A percentile compares a stretch with the other conserved stretches of the same genome.
Conservation (phyloP, 2,888 invertebrate genomes). For the Patella pellucida region DNA sequence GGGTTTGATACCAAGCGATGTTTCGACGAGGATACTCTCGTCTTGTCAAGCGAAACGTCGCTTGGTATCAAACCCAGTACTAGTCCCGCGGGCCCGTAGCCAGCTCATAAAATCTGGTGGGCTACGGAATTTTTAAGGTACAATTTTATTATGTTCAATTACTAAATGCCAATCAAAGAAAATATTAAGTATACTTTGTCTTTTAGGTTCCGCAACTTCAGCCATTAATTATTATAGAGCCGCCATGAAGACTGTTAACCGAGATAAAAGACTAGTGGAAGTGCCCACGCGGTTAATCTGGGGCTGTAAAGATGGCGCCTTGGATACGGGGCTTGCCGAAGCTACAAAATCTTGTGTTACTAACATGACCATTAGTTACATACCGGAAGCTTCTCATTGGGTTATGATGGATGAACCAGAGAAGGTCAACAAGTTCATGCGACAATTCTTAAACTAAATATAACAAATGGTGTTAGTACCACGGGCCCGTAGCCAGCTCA, state of each 20-base stretch:
- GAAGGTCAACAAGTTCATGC: slow-evolving; percentile 77
- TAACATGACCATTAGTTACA: slow-evolving; percentile 76
- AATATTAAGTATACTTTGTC: no score
- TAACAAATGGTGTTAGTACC: no score
- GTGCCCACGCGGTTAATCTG: slow-evolving; percentile 52
- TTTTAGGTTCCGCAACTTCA: slow-evolving; percentile 18
- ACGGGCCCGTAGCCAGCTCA: no score
- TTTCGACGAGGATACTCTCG: no score
- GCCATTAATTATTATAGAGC: slow-evolving; percentile 36
- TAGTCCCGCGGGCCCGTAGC: no score
- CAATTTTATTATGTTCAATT: no score
- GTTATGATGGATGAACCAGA: slow-evolving; percentile 82
- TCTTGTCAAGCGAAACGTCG: no score
- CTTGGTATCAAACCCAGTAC: no score
- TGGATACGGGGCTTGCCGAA: slow-evolving; percentile 44
- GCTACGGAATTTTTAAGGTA: no score
- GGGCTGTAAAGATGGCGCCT: slow-evolving; percentile 52
- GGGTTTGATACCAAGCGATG: no score
- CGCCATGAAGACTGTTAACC: slow-evolving; percentile 19
- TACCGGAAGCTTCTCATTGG: slow-evolving; percentile 80
- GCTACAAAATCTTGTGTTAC: slow-evolving; percentile 10
- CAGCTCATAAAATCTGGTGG: no score
- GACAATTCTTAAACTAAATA: slow-evolving; percentile 73
- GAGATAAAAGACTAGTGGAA: slow-evolving; percentile 20
- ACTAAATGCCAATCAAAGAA: no score